Percentiles rank a stretch among this genome's conserved stretches.
Evolutionary conservation across 2,113 vertebrate species (phyloP).

Genomic region (Puma concolor): DNA sequence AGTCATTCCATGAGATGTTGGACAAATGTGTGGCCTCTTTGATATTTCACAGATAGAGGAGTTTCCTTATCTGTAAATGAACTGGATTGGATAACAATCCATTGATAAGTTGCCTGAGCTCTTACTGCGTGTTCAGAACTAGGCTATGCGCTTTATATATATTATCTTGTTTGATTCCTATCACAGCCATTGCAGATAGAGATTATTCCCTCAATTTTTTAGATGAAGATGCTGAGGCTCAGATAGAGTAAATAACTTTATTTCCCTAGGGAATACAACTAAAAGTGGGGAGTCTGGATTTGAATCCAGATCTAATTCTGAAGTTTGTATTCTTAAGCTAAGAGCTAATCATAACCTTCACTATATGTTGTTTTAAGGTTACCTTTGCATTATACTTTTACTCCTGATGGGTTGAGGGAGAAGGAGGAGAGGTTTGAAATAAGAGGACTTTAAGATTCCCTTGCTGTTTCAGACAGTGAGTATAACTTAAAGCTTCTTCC

Average conservation of each 20-base stretch:
- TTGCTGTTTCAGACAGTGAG: neutral
- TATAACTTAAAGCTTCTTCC: neutral
- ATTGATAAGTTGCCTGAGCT: neutral
- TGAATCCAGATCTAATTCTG: neutral
- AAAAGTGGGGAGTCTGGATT: neutral
- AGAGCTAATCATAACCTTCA: neutral
- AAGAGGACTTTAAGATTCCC: neutral
- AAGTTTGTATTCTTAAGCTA: neutral
- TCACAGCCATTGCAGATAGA: neutral
- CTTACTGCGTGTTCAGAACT: neutral
- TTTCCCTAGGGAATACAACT: neutral
- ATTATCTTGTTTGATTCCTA: conserved; percentile 4
- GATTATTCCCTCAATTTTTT: neutral
- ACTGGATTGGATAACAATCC: neutral
- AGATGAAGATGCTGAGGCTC: neutral
- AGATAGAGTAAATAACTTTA: conserved; percentile 2
- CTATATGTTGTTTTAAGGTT: neutral
- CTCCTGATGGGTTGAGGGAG: neutral
- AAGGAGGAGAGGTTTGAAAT: neutral
- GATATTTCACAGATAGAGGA: neutral
- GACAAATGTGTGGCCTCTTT: neutral
- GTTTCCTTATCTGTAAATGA: conserved; percentile 23
- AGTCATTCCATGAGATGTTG: neutral
- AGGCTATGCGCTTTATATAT: neutral
- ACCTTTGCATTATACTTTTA: neutral